These are phyloP conservation scores for Acrocera orbiculus DNA, from an alignment of 2,888 invertebrate genomes.

Conservation along the genomic window DNA sequence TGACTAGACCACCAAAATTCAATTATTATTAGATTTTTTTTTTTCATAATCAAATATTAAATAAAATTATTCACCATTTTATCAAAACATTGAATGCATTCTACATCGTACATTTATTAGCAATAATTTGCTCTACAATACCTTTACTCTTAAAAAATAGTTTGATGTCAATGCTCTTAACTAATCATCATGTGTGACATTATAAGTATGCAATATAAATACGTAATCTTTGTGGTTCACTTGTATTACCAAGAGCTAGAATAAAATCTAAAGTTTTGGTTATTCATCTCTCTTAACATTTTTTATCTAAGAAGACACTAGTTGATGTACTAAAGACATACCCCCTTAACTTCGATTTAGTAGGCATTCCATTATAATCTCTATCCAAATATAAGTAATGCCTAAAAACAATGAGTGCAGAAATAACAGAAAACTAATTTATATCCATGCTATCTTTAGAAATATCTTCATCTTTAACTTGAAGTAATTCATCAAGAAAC, in stretches of 20 bases:
- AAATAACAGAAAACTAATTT: constrained; percentile 83
- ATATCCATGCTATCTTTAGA: constrained; percentile 70
- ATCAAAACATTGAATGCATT: constrained; percentile 79
- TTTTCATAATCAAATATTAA: too few relatives aligned
- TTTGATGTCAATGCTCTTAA: constrained; percentile 80
- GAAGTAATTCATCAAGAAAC: constrained; percentile 80
- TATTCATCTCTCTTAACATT: constrained; percentile 97
- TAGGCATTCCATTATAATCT: constrained; percentile 92
- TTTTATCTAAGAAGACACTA: constrained; percentile 73
- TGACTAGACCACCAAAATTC: constrained; percentile 66
- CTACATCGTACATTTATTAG: constrained; percentile 66
- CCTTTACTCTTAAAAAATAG: constrained; percentile 89
- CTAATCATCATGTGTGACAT: constrained; percentile 74
- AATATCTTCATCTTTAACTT: constrained; percentile 66
- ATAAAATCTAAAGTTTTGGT: constrained; percentile 93
- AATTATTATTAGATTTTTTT: constrained; percentile 4
- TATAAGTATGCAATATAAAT: constrained; percentile 82
- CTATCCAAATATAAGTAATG: constrained; percentile 86
- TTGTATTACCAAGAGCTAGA: constrained; percentile 77
- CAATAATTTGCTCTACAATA: constrained; percentile 77
- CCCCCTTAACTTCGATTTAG: constrained; percentile 71
- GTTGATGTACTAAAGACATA: constrained; percentile 87
- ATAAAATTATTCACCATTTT: constrained; percentile 36
- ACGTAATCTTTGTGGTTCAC: constrained; percentile 78
- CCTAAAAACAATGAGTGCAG: constrained; percentile 78